Evolutionary conservation across 2,797 vertebrate species (phyloP).

Genomic region (Pipistrellus pipistrellus): DNA sequence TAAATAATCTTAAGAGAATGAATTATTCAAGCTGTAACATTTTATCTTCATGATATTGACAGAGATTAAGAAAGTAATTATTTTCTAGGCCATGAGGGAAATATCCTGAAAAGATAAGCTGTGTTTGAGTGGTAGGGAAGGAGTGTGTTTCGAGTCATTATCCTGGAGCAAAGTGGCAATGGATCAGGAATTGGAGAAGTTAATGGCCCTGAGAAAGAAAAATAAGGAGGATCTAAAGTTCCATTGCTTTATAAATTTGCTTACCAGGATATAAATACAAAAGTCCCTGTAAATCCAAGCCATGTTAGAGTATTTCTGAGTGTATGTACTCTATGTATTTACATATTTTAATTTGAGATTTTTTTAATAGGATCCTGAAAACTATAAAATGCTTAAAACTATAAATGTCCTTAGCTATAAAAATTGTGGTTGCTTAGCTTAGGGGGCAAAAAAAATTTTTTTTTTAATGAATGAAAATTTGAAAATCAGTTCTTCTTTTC

Average conservation of each 20-base stretch:
- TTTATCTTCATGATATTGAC: slow-evolving; percentile 72
- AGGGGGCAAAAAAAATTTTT: not conserved
- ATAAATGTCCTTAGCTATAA: not conserved
- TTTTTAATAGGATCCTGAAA: not conserved
- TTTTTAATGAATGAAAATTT: slow-evolving; percentile 5
- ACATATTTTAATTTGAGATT: not conserved
- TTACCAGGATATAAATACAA: not conserved
- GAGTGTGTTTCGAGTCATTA: not conserved
- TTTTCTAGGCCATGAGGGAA: slow-evolving; percentile 60
- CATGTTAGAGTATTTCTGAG: not conserved
- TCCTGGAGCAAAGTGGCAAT: not conserved
- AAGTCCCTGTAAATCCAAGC: not conserved
- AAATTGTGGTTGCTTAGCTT: not conserved
- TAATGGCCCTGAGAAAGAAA: not conserved
- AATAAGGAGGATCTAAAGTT: not conserved
- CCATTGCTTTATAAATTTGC: not conserved
- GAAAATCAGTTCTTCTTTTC: not conserved
- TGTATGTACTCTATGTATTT: not conserved
- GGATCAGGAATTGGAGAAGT: not conserved
- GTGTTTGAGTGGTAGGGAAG: not conserved
- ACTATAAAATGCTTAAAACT: not conserved
- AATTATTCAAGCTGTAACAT: slow-evolving; percentile 68
- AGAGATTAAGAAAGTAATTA: slow-evolving; percentile 75
- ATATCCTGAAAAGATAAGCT: slow-evolving; percentile 3
- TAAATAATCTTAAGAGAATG: slow-evolving; percentile 63